A percentile compares a stretch with the other conserved stretches of the same genome.
Conservation (phyloP, 2,797 vertebrate genomes). For the Onychomys torridus region DNA sequence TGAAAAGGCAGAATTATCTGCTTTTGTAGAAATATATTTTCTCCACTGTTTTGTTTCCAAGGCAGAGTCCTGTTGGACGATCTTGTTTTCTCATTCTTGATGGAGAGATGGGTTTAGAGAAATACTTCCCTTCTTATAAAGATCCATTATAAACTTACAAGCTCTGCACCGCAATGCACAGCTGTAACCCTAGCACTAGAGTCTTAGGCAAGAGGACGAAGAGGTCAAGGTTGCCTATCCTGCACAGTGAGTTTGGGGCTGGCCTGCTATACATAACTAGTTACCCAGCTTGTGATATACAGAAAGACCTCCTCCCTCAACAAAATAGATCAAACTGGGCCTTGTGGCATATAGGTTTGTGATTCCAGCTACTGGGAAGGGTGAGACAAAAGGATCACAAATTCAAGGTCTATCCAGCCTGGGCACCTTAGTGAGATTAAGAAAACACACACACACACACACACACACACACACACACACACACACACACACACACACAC, state of each 20-base stretch:
- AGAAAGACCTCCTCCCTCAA: neutral
- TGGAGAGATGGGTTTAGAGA: neutral
- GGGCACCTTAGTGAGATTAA: neutral
- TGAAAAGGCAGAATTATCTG: neutral
- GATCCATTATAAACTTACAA: neutral
- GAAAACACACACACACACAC: neutral
- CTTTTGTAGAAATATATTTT: neutral
- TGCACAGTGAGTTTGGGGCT: neutral
- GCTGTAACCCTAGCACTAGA: neutral
- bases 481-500: neutral
- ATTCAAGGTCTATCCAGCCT: neutral
- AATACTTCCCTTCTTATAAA: neutral
- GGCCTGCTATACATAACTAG: neutral
- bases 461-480: neutral
- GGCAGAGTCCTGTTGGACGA: neutral
- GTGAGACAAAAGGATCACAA: neutral
- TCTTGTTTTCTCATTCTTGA: conserved; percentile 38
- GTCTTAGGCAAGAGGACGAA: neutral
- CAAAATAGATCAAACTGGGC: neutral
- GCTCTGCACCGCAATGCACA: too few species aligned
- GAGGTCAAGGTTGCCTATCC: neutral
- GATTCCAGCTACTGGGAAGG: neutral
- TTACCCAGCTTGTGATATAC: neutral
- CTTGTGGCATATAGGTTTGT: neutral
- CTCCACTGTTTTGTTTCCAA: neutral